A percentile compares a stretch with the other conserved stretches of the same genome.
Conservation (phyloP, 2,888 invertebrate species). For the Nemurella pictetii region DNA sequence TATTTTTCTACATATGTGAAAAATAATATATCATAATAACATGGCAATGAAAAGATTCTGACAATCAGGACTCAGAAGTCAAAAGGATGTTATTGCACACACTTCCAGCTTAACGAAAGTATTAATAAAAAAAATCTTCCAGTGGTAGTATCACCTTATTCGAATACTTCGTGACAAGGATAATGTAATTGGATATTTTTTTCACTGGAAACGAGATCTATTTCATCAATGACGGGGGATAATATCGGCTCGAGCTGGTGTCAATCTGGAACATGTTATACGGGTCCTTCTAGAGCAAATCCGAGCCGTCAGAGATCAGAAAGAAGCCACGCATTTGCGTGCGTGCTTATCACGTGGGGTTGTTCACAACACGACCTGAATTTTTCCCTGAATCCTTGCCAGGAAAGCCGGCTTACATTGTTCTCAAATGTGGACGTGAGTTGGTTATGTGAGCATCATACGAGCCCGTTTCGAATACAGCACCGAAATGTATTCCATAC, state of each 20-base stretch:
- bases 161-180: background rate
- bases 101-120: too few relatives aligned
- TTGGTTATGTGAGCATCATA: background rate
- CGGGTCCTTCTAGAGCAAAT: background rate
- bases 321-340: background rate
- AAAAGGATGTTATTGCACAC: background rate
- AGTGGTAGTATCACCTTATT: background rate
- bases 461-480: background rate
- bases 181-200: background rate
- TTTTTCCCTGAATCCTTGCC: constrained; percentile 17
- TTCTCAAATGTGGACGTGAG: constrained; percentile 1
- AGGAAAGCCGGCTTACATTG: background rate
- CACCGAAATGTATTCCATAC: background rate
- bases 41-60: too few relatives aligned
- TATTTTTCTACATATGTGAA: too few relatives aligned
- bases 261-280: background rate
- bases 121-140: background rate
- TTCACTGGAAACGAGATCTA: background rate
- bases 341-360: constrained; percentile 13
- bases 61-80: too few relatives aligned
- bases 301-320: background rate
- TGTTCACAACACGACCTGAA: constrained; percentile 1
- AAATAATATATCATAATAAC: too few relatives aligned
- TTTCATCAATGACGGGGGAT: background rate
- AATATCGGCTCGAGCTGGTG: background rate